Conservation (phyloP, 2,888 invertebrate species). For the Drosophila gaucha region DNA sequence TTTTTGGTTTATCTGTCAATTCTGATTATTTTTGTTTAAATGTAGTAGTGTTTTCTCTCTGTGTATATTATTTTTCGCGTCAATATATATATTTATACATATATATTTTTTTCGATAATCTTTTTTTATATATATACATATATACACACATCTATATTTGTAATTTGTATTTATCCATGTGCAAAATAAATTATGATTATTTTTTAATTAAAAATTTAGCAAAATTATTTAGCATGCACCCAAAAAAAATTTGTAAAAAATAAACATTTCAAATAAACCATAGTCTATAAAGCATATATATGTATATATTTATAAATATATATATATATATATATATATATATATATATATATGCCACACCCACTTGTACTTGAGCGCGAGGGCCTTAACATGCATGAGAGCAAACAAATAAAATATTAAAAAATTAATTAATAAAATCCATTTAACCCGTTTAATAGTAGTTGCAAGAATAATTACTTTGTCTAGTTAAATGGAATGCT, state of each 20-base stretch:
- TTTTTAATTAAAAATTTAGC: slow-evolving; percentile 59
- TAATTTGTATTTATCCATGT: slow-evolving; percentile 80
- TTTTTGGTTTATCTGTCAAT: slow-evolving; percentile 41
- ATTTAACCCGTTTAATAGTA: slow-evolving; percentile 40
- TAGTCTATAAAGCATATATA: slow-evolving; percentile 25
- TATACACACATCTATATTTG: slow-evolving; percentile 60
- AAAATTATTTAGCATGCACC: slow-evolving; percentile 55
- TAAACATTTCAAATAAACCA: slow-evolving; percentile 25
- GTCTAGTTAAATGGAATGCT: slow-evolving; percentile 72
- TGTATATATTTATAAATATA: slow-evolving; percentile 1
- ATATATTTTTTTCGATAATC: slow-evolving; percentile 53
- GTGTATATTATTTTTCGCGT: slow-evolving; percentile 71
- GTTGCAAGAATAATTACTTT: slow-evolving; percentile 53
- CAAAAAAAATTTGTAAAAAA: slow-evolving; percentile 56
- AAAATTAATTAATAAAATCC: slow-evolving; percentile 1
- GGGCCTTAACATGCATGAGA: slow-evolving; percentile 76
- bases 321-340: slow-evolving; percentile 4
- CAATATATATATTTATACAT: slow-evolving; percentile 45
- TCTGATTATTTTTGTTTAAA: slow-evolving; percentile 65
- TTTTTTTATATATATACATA: slow-evolving; percentile 55
- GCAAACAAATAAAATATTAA: slow-evolving; percentile 12
- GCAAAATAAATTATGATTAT: slow-evolving; percentile 80
- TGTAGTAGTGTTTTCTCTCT: slow-evolving; percentile 56
- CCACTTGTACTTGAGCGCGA: slow-evolving; percentile 72
- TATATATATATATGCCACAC: slow-evolving; percentile 23